phyloP scores from a whole-genome alignment of 2,888 invertebrate species.

The Isotomurus palustris region DNA sequence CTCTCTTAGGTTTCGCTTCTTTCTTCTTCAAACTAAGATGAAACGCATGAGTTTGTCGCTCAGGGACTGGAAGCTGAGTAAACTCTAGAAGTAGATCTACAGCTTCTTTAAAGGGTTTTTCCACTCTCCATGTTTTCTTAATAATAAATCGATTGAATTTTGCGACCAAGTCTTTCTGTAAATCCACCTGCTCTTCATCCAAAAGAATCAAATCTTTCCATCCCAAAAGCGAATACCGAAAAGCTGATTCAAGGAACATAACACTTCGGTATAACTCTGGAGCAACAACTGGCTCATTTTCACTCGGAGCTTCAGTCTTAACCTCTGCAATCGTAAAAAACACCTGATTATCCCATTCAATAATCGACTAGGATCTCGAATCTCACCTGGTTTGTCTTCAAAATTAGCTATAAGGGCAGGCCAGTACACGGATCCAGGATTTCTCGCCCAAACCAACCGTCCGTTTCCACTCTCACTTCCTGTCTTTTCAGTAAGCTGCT shows the following conservation, averaged over 20 bases:
- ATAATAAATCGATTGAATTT: slow-evolving; percentile 20
- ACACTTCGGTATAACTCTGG: slow-evolving; percentile 18
- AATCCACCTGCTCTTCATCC: slow-evolving; percentile 12
- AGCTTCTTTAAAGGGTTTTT: slow-evolving; percentile 7
- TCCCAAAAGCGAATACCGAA: slow-evolving; percentile 18
- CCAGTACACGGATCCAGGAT: slow-evolving; percentile 30
- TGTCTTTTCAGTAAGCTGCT: too few species aligned
- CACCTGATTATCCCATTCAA: too few species aligned
- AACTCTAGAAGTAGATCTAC: slow-evolving; percentile 20
- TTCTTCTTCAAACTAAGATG: slow-evolving; percentile 8
- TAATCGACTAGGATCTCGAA: too few species aligned
- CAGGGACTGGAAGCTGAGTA: neutral
- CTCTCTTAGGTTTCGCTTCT: neutral
- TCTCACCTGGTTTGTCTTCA: slow-evolving; percentile 16
- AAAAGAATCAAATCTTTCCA: slow-evolving; percentile 29
- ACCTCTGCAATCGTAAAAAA: neutral
- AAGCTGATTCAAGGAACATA: slow-evolving; percentile 27
- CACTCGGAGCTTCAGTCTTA: neutral
- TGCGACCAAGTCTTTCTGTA: slow-evolving; percentile 13
- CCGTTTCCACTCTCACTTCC: slow-evolving; percentile 12
- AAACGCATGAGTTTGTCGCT: slow-evolving; percentile 8
- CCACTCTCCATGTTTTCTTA: slow-evolving; percentile 12
- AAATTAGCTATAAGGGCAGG: slow-evolving; percentile 30
- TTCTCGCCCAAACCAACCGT: slow-evolving; percentile 30
- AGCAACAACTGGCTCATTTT: slow-evolving; percentile 10